Conservation (phyloP, 2,797 vertebrate species). For the Stomatorhinus walkeri region DNA sequence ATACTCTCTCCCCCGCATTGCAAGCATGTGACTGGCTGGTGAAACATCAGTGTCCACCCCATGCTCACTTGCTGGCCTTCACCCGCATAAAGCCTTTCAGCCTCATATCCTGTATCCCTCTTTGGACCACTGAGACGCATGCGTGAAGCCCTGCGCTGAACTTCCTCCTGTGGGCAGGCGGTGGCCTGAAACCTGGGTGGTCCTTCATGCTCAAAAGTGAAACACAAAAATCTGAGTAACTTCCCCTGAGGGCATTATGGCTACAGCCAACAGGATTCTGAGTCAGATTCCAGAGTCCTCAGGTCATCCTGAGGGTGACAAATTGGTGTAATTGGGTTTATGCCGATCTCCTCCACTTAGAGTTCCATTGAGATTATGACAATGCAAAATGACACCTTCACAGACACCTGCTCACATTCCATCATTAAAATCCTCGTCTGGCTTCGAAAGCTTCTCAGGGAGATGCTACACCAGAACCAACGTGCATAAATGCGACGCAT, state of each 20-base stretch:
- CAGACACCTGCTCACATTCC: not conserved
- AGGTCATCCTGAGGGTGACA: conserved; percentile 36
- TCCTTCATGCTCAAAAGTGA: not conserved
- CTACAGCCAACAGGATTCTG: not conserved
- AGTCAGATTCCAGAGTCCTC: not conserved
- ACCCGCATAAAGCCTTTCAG: not conserved
- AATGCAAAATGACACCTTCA: not conserved
- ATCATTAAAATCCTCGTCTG: not conserved
- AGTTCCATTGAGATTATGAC: not conserved
- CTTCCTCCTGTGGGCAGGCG: not conserved
- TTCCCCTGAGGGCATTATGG: not conserved
- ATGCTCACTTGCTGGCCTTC: not conserved
- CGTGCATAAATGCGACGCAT: not conserved
- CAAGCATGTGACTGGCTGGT: conserved; percentile 37
- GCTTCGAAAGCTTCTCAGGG: not conserved
- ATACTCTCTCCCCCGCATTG: conserved; percentile 38
- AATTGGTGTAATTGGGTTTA: conserved; percentile 53
- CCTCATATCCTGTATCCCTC: not conserved
- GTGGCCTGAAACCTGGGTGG: not conserved
- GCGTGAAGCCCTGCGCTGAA: not conserved
- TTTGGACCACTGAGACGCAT: not conserved
- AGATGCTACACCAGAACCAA: not conserved
- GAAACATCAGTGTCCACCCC: not conserved
- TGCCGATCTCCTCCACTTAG: not conserved
- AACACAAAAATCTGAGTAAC: not conserved